Base-by-base conservation (phyloP, 2,888 invertebrate species). In the Anaspis maculata region DNA sequence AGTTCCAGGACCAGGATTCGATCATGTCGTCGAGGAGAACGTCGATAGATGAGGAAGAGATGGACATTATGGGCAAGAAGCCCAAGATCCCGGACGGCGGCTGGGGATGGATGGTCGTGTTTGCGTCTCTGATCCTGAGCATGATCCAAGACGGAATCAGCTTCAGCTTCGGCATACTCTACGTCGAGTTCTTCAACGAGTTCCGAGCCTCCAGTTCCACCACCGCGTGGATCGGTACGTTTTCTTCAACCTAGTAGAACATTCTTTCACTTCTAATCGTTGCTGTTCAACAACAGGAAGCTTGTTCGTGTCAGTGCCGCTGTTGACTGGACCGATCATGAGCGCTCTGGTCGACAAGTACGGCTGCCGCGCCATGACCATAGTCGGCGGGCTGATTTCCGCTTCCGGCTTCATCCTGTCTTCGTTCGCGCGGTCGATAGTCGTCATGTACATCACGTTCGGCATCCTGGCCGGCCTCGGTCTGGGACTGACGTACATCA, bases 141-240 rank as follows among this genome's bases (percentile, higher is more conserved):
- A 77, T 90, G 68, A 83, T 95, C 28, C 88, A 90, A 22, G 95
- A 95, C 62, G 95, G 95, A 0, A 79, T 94, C 34, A 88, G 89
- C 30, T 91, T 94, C 61, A 89, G 90, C 1, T 94, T 94, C 61
- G 96, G 95, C 0, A 69, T 94, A 11, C 71, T 95, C 5, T 90
- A 85, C 56, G 81, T 85, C 1, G 83, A 90, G 53, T 81, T 94
- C 51, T 68, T 88, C 26, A 71, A 78, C 25, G 80, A 86, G 52
- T 94, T 91, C 58, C 68, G 74, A 33, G 81, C 83, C 15, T 82
- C 83, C 27, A 85, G 87, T 51, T 79, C 87, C 3, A 83, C 81
- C 26, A 92, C 94, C 0, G 84, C 92, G 1, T 54, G 53, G 54
- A 53, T 57, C 19, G 57, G 55, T 9, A n/a, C n/a, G n/a, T n/a